Base-by-base conservation (phyloP, 30 jellyfish, hydroid and myxozoan genomes). In the Mastigias papua region DNA sequence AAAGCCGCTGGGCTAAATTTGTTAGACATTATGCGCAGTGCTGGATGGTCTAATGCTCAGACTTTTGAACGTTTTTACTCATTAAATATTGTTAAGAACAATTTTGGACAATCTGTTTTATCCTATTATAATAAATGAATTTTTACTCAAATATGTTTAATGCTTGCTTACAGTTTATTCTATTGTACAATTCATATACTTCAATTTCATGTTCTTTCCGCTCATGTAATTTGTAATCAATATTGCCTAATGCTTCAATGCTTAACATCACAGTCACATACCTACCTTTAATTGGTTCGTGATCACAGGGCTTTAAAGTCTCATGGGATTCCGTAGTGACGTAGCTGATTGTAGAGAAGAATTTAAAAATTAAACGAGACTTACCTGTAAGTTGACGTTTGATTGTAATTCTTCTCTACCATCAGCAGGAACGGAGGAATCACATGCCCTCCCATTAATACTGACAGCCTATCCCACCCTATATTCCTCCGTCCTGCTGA, bases 301-400 rank as follows among this genome's bases (percentile, higher is more conserved):
- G 54, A 42, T 42, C 54, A 42, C 54, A 4, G 54, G 54, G 54
- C 54, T 8, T 42, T 42, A 15, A 42, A 8, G 13, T 77, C 88
- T 57, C 64, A 57, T 77, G 76, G 77, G 77, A 77, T 77, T 30
- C 26, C 77, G 76, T 27, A 54, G 76, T 77, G 76, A 77, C 86
- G 71, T 73, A 73, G 86, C 71, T 73, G 86, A 73, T 73, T 19
- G 34, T 78, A 17, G 61, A 78, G 89, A 78, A 57, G 79, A 51
- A 61, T 60, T 19, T 5, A 21, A 27, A 22, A 60, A 27, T 60
- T 60, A 22, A 27, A 27, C 72, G 0, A 60, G 72, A 60, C 72
- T 60, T 60, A 60, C 72, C 33, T 60, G 72, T 60, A 60, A 60
- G 72, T 60, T 60, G 72, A 60, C 9, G 30, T 60, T 60, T 60